Evolutionary conservation across 2,797 vertebrate genomes (phyloP), one percentile per base, ranked within the genome.

Genomic region (Chelon labrosus): DNA sequence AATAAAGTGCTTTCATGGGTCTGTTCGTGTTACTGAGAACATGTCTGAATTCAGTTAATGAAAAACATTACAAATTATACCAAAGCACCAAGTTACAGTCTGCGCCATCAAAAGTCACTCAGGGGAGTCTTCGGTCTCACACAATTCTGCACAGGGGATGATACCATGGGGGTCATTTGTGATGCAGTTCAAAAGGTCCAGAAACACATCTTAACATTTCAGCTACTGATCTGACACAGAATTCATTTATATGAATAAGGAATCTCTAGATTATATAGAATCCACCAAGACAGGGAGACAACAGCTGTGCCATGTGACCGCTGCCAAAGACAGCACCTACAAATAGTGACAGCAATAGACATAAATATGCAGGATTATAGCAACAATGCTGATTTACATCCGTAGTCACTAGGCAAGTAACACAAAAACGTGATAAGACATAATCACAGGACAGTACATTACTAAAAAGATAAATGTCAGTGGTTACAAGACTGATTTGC

Each of bases 1-100:
- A 92, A 92, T 91, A 90, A 92, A 84, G 71, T 79, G 84, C 79
- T 86, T 86, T 86, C 71, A 84, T 52, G 59, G 35, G 11, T 83
- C 62, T 47, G 67, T 70, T 69, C 37, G 39, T 70, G 56, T 70
- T 62, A 68, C 64, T 66, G 75, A 66, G 75, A 25, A 27, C n/a
- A 49, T 19, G 2, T 22, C 44, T 31, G 68, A 66, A 71, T 62
- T 63, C 41, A 55, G 47, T 65, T 67, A 47, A 75, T 82, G 51
- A 66, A 70, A 80, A 65, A 62, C 77, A 66, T 77, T 56, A 63
- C n/a, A 59, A 65, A 62, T 31, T 50, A 60, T 10, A 37, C 22
- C 52, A 49, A 51, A 58, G 50, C 64, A 58, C 51, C 1, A 14
- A 46, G 44, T 47, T 70, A 76, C 39, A 41, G 54, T 22, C 65